Conservation (phyloP, 2,888 invertebrate species). For the Aphodius granarius region DNA sequence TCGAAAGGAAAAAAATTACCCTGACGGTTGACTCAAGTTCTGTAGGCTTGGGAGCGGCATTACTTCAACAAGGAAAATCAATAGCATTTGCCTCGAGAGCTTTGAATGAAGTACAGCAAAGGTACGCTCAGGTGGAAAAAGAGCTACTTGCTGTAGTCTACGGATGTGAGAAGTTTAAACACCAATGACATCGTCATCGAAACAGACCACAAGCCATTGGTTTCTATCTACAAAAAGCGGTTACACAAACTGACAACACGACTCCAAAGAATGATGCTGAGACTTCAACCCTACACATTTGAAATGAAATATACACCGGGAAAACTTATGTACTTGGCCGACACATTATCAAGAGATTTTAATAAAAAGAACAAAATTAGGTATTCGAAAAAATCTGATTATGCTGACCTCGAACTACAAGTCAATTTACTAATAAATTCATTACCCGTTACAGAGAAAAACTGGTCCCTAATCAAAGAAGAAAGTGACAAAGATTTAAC, state of each 20-base stretch:
- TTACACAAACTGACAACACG: conserved; percentile 7
- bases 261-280: conserved; percentile 10
- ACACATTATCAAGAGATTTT: not conserved
- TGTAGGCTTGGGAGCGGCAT: conserved; percentile 31
- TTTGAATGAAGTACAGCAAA: conserved; percentile 27
- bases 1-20: conserved; percentile 10
- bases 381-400: not conserved
- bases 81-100: conserved; percentile 39
- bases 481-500: not conserved
- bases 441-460: not conserved
- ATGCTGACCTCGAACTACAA: not conserved
- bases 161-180: conserved; percentile 1
- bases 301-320: conserved; percentile 4
- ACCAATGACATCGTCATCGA: not conserved
- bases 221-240: conserved; percentile 3
- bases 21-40: conserved; percentile 33
- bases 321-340: not conserved
- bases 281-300: conserved; percentile 10
- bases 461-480: not conserved
- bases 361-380: not conserved
- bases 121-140: conserved; percentile 21
- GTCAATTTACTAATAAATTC: not conserved
- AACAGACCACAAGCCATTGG: conserved; percentile 13
- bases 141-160: conserved; percentile 4
- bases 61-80: conserved; percentile 37